phyloP scores from a whole-genome alignment of 2,113 vertebrate genomes.

The Glaucidium brasilianum region DNA sequence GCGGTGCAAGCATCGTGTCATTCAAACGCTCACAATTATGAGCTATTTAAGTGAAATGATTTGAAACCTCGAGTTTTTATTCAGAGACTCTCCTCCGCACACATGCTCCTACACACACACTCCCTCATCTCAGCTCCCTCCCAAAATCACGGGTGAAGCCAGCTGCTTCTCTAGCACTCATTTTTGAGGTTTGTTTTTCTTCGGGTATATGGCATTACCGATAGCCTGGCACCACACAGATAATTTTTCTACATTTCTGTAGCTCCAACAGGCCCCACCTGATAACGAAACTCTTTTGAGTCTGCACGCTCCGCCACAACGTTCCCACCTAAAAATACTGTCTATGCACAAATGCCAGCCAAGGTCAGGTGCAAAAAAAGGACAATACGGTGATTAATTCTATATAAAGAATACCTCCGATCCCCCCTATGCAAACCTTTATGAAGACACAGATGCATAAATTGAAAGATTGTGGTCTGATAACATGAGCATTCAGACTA shows the following conservation, averaged over 20 bases:
- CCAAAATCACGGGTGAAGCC: background rate
- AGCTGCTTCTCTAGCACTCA: background rate
- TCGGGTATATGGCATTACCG: background rate
- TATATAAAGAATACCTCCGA: background rate
- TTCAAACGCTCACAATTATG: background rate
- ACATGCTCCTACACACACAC: background rate
- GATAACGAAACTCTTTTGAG: background rate
- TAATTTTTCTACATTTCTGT: background rate
- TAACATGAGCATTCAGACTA: background rate
- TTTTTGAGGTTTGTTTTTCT: background rate
- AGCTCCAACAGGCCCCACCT: background rate
- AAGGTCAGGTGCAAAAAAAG: background rate
- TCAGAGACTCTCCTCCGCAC: background rate
- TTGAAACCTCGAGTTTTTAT: background rate
- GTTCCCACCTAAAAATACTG: background rate
- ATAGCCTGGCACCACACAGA: fast-evolving
- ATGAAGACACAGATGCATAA: fast-evolving
- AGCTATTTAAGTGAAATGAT: background rate
- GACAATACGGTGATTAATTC: background rate
- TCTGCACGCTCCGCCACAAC: background rate
- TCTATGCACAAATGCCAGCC: background rate
- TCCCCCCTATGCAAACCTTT: background rate
- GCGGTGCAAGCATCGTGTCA: fast-evolving
- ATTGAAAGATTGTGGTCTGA: background rate
- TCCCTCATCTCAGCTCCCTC: background rate